Percentiles rank a stretch among this genome's conserved stretches.
Evolutionary conservation across 2,888 invertebrate species (phyloP).

Genomic region (Conops quadrifasciatus): DNA sequence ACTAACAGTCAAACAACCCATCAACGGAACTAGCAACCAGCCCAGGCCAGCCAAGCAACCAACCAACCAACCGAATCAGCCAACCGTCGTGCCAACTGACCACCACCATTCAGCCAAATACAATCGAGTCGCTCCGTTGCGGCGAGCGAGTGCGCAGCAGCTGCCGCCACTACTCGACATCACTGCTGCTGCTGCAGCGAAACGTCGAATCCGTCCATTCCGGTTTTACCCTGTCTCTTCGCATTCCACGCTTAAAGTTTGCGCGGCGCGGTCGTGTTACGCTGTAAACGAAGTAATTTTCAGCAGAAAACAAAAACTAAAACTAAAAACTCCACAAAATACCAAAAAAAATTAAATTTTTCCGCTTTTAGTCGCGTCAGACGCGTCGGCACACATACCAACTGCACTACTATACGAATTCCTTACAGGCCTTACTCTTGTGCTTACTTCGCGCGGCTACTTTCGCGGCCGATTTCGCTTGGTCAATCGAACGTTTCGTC

Average conservation of each 20-base stretch:
- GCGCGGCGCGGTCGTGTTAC: slow-evolving; percentile 16
- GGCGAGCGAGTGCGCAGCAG: slow-evolving; percentile 15
- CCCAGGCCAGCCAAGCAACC: slow-evolving; percentile 3
- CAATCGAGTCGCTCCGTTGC: slow-evolving; percentile 20
- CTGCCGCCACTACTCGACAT: not conserved
- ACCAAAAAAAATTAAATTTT: slow-evolving; percentile 14
- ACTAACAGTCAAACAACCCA: not conserved
- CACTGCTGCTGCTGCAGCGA: not conserved
- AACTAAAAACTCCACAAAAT: slow-evolving; percentile 17
- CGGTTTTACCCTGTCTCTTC: slow-evolving; percentile 21
- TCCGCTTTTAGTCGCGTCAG: slow-evolving; percentile 16
- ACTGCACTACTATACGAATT: not conserved
- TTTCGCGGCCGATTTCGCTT: not conserved
- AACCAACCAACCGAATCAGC: slow-evolving; percentile 16
- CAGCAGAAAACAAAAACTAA: not conserved
- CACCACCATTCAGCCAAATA: not conserved
- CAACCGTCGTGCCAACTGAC: not conserved
- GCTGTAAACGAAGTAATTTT: slow-evolving; percentile 14
- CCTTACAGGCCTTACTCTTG: not conserved
- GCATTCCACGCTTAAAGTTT: slow-evolving; percentile 26
- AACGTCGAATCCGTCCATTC: slow-evolving; percentile 13
- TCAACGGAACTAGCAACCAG: no score
- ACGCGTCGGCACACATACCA: slow-evolving; percentile 20
- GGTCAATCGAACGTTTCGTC: not conserved
- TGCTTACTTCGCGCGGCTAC: not conserved